Evolutionary conservation across 1,140 invertebrate genomes (phyloP).

Genomic region (Drosophila kanapiae): DNA sequence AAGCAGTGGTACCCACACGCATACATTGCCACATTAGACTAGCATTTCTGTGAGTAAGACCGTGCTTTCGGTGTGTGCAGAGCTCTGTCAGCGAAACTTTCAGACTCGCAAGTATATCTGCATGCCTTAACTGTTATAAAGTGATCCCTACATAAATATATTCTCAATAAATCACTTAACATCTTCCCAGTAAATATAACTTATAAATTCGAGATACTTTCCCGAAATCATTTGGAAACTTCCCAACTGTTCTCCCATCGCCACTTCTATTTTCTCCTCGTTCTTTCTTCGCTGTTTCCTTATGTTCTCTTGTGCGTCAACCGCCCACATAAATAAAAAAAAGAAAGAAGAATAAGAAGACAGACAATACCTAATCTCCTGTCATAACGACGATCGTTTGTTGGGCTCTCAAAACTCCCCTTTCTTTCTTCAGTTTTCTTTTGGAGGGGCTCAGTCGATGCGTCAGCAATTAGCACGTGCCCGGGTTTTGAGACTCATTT

Average conservation of each 20-base stretch:
- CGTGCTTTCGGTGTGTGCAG: too few species aligned
- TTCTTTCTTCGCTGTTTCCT: not conserved
- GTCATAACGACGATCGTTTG: slow-evolving; percentile 57
- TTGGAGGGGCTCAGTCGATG: slow-evolving; percentile 36
- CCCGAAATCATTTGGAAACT: slow-evolving; percentile 11
- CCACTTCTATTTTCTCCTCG: not conserved
- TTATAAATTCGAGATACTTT: slow-evolving; percentile 4
- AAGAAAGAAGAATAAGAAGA: slow-evolving; percentile 1
- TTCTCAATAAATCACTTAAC: not conserved
- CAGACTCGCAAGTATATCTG: too few species aligned
- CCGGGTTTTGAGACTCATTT: slow-evolving; percentile 24
- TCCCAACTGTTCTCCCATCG: not conserved
- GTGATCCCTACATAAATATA: not conserved
- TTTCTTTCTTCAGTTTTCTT: not conserved
- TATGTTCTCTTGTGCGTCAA: slow-evolving; percentile 19
- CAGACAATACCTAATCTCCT: slow-evolving; percentile 37
- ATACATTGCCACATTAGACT: too few species aligned
- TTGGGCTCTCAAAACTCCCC: slow-evolving; percentile 32
- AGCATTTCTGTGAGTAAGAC: too few species aligned
- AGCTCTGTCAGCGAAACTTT: too few species aligned
- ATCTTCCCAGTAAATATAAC: not conserved
- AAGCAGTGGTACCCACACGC: too few species aligned
- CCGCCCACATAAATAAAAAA: slow-evolving; percentile 25
- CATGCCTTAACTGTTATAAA: too few species aligned
- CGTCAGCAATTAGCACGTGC: slow-evolving; percentile 80